phyloP scores from a whole-genome alignment of 2,113 vertebrate species.

The Apteryx owenii region DNA sequence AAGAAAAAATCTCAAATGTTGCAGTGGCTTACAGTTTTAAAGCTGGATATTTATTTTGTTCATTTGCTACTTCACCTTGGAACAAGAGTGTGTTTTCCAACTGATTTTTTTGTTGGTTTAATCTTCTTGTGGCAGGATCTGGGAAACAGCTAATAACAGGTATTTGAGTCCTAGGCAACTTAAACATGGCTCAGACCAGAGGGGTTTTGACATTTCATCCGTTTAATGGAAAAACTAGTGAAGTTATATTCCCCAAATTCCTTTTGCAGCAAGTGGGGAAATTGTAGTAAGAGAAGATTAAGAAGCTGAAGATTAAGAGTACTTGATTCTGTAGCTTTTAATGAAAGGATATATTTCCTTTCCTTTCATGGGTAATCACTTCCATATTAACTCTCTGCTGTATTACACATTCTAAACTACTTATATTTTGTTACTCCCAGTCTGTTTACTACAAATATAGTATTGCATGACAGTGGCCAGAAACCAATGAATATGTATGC shows the following conservation, averaged over 20 bases:
- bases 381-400: neutral
- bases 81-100: neutral
- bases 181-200: neutral
- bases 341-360: neutral
- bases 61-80: neutral
- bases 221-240: neutral
- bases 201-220: neutral
- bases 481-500: neutral
- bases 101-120: neutral
- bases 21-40: rapidly evolving
- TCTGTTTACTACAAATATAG: neutral
- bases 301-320: neutral
- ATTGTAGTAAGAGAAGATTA: neutral
- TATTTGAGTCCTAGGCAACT: neutral
- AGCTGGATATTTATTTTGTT: neutral
- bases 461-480: neutral
- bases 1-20: neutral
- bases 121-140: neutral
- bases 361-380: neutral
- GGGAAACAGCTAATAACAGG: neutral
- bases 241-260: neutral
- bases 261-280: neutral
- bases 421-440: neutral
- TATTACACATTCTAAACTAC: neutral
- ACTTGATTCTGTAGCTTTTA: neutral